phyloP scores from a whole-genome alignment of 2,113 vertebrate genomes.

The Trochalopteron elliotii region DNA sequence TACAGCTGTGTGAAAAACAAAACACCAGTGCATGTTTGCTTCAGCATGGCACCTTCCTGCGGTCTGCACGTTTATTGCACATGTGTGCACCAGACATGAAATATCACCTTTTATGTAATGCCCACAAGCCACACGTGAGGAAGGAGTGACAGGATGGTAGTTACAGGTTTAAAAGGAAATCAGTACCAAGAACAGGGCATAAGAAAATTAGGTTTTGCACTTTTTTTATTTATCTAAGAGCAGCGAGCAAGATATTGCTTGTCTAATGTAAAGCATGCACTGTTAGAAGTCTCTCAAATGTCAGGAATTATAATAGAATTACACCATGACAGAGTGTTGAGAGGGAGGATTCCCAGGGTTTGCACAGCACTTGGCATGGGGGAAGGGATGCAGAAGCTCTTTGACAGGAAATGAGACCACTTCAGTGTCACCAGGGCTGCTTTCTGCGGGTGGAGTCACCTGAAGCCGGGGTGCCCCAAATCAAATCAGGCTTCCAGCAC shows the following conservation, averaged over 20 bases:
- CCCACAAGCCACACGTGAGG: background rate
- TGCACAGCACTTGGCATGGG: background rate
- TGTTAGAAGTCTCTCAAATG: slow-evolving; percentile 11
- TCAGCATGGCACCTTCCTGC: background rate
- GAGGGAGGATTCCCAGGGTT: slow-evolving; percentile 6
- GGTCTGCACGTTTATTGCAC: background rate
- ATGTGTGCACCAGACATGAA: background rate
- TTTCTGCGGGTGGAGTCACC: background rate
- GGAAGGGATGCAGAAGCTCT: background rate
- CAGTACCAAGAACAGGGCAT: background rate
- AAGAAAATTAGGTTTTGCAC: background rate
- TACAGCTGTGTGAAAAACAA: background rate
- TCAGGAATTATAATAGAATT: slow-evolving; percentile 7
- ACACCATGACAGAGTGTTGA: background rate
- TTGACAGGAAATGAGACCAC: background rate
- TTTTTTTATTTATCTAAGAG: background rate
- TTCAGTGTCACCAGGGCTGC: background rate
- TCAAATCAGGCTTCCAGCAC: background rate
- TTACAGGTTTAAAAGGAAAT: background rate
- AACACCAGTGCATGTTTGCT: background rate
- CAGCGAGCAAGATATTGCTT: background rate
- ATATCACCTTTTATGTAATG: background rate
- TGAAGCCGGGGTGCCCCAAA: background rate
- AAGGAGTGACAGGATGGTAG: background rate
- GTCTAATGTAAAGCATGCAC: background rate